Evolutionary conservation across 2,888 invertebrate species (phyloP), one percentile per base, ranked within the genome.

Genomic region (Abscondita cerata): DNA sequence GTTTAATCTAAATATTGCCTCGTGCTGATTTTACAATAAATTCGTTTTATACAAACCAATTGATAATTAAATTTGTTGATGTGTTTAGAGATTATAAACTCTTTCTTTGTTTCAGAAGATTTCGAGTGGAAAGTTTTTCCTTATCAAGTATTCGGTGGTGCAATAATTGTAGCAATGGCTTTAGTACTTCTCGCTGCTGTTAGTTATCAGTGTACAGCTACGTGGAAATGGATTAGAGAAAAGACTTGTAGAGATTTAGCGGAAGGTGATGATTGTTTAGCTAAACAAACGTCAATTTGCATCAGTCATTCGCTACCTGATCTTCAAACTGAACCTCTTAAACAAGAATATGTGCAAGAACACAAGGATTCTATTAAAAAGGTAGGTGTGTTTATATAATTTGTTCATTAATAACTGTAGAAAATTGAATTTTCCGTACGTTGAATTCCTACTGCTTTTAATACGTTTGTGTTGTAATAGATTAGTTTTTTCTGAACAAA

Each of bases 301-400:
- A 91, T 91, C 78, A 90, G 90, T 71, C 90, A 90, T 76, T 91
- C 90, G 0, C 78, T 91, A 16, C 91, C 91, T 0, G 91, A 91
- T 72, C 83, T 91, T 48, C 89, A 89, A 72, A 86, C 87, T 0
- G 89, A 90, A 68, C 88, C 87, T 0, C 75, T 87, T 70, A 87
- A 87, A 70, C 87, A 86, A 68, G 88, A 87, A 73, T 89, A 88
- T 68, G 87, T 90, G 0, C 89, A 89, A 72, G 89, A 90, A 61
- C 88, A 89, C 68, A 89, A 89, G 72, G 88, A 88, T 59, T 83
- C 85, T 8, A 83, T 85, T 13, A 90, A 89, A 74, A 90, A 90
- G 85, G 89, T 90, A 79, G 1, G n/a, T n/a, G 2, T n/a, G n/a
- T n/a, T n/a, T n/a, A n/a, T n/a, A n/a, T 25, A 25, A 25, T 25